A percentile compares a stretch with the other conserved stretches of the same genome.
Evolutionary conservation across 2,888 invertebrate species (phyloP).

Genomic region (Amphipoea lucens): DNA sequence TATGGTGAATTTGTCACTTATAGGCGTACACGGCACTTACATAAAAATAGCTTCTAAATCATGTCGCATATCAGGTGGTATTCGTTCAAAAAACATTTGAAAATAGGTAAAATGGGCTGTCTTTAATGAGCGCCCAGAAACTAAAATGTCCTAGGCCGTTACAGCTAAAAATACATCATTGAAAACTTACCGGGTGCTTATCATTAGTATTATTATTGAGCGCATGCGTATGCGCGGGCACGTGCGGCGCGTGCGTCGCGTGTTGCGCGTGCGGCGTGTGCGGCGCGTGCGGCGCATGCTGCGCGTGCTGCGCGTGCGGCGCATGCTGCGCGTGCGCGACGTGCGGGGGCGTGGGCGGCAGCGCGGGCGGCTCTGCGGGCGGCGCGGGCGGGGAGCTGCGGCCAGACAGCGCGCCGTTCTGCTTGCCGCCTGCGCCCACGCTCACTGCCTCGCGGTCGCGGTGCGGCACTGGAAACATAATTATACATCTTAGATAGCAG

Average conservation of each 20-base stretch:
- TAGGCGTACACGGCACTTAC: too few species aligned
- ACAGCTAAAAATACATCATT: background rate
- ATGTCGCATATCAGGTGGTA: too few species aligned
- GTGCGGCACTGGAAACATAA: slow-evolving; percentile 5
- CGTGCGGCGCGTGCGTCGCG: slow-evolving; percentile 10
- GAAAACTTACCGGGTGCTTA: slow-evolving; percentile 76
- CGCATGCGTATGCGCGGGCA: slow-evolving; percentile 58
- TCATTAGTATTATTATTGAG: slow-evolving; percentile 82
- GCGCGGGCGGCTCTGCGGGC: slow-evolving; percentile 61
- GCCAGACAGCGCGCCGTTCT: slow-evolving; percentile 46
- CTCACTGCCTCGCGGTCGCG: slow-evolving; percentile 58
- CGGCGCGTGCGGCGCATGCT: slow-evolving; percentile 16
- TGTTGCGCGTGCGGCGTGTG: slow-evolving; percentile 44
- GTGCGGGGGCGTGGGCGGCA: slow-evolving; percentile 55
- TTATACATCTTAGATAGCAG: too few species aligned
- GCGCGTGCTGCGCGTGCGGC: slow-evolving; percentile 50
- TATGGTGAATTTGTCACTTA: too few species aligned
- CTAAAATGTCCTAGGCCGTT: background rate
- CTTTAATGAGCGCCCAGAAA: background rate
- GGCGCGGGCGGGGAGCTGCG: slow-evolving; percentile 35
- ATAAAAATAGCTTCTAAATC: too few species aligned
- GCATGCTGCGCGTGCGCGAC: slow-evolving; percentile 20
- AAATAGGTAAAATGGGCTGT: background rate
- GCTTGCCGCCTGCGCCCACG: slow-evolving; percentile 60
- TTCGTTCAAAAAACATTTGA: background rate